A percentile compares a stretch with the other conserved stretches of the same genome.
phyloP scores from a whole-genome alignment of 2,888 invertebrate genomes.

The Hirtodrosophila duncani region DNA sequence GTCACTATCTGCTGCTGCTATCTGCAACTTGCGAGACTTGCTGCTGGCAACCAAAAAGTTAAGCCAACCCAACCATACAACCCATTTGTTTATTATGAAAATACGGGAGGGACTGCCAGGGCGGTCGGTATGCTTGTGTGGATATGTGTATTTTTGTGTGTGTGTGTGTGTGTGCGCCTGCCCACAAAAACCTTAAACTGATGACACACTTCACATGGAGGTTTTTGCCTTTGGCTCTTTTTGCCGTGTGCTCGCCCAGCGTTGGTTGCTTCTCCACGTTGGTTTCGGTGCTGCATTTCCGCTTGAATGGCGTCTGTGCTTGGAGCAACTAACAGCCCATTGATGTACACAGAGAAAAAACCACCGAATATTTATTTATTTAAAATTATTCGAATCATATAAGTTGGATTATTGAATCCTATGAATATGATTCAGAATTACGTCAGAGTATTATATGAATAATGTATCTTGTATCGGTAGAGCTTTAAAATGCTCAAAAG shows the following conservation, averaged over 20 bases:
- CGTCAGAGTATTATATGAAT: too few species aligned
- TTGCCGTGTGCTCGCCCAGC: slow-evolving; percentile 15
- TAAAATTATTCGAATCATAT: too few species aligned
- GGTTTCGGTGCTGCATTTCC: slow-evolving; percentile 69
- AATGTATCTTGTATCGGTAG: too few species aligned
- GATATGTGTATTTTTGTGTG: slow-evolving; percentile 7
- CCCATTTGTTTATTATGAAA: slow-evolving; percentile 71
- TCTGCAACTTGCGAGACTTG: slow-evolving; percentile 45
- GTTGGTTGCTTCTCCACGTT: slow-evolving; percentile 8
- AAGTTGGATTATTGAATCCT: too few species aligned
- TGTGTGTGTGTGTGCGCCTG: slow-evolving; percentile 29
- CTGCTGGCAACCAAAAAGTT: slow-evolving; percentile 65
- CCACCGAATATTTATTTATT: too few species aligned
- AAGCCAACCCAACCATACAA: slow-evolving; percentile 68
- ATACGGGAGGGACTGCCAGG: slow-evolving; percentile 32
- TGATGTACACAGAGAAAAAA: too few species aligned
- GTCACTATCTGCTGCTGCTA: slow-evolving; percentile 29
- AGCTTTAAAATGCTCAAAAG: too few species aligned
- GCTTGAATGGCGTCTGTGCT: slow-evolving; percentile 67
- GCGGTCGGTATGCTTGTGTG: slow-evolving; percentile 5
- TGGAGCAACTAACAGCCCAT: slow-evolving; percentile 54
- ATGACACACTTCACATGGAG: slow-evolving; percentile 72
- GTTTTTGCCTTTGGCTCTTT: slow-evolving; percentile 53
- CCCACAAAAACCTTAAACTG: slow-evolving; percentile 71
- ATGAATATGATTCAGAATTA: too few species aligned